Base-by-base conservation (phyloP, 1,140 invertebrate genomes). In the Sitodiplosis mosellana region DNA sequence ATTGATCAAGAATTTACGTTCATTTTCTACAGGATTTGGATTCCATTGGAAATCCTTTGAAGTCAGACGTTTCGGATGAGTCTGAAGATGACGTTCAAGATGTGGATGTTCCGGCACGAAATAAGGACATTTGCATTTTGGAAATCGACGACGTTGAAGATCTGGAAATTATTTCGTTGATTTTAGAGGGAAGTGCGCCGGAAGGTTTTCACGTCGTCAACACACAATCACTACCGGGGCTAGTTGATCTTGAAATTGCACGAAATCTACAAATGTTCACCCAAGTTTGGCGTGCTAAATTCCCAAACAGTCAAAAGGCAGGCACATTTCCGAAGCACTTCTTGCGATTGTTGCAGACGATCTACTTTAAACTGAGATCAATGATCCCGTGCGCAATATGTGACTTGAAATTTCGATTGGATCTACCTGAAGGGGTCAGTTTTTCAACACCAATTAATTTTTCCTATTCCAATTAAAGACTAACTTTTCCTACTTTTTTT, bases 71-170 rank as follows among this genome's bases (percentile, higher is more conserved):
- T 53, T 76, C 73, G 0, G 80, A 83, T 48, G 79, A 80, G 47
- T 78, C 74, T 0, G 79, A 81, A 34, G 81, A 86, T 48, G 83
- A 85, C 55, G 61, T 77, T 20, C 74, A 78, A 17, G 80, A 85
- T 54, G 61, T 87, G 33, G 85, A 90, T 61, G 63, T 88, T 15
- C 75, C 79, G 27, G 64, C 75, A 50, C 84, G 83, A 22, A 83
- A 83, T 55, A 88, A 87, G 64, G 85, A 89, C 55, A 77, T 83
- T 8, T 89, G 81, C 56, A 72, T 91, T 18, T 60, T 91, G 33
- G 86, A 90, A 69, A 78, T 92, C 12, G 88, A 92, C 58, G 88
- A 92, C 62, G 74, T 81, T 6, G 83, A 89, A 59, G 87, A 91
- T 62, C 75, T 82, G 54, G 83, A 87, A 59, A 77, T 87, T 43